Evolutionary conservation across 92 coral and sea anemone genomes (phyloP).

Genomic region (Phenganax marumi): DNA sequence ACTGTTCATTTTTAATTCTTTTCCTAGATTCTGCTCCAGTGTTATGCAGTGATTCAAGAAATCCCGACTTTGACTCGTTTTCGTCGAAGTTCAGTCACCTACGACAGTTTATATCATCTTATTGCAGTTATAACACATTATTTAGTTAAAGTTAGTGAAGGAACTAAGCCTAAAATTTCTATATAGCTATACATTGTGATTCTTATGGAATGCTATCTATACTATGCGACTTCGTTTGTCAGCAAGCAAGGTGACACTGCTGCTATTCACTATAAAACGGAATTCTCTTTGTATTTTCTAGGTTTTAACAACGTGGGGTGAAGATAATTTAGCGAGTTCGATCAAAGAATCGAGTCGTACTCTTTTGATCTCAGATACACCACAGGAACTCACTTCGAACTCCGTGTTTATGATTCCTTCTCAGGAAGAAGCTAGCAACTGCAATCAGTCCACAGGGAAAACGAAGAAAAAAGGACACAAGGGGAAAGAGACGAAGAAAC

Average conservation of each 20-base stretch:
- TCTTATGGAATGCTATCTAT: background rate
- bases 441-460: constrained; percentile 74
- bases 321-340: constrained; percentile 69
- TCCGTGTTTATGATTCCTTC: background rate
- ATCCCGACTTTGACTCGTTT: constrained; percentile 87
- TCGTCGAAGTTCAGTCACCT: constrained; percentile 71
- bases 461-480: constrained; percentile 69
- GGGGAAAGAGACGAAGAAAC: constrained; percentile 58
- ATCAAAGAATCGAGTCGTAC: constrained; percentile 83
- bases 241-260: too few relatives aligned
- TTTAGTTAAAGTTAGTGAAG: constrained; percentile 68
- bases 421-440: constrained; percentile 50
- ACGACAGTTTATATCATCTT: constrained; percentile 93
- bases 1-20: background rate
- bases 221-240: too few relatives aligned
- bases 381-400: constrained; percentile 72
- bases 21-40: constrained; percentile 68
- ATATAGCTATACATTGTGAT: background rate
- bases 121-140: constrained; percentile 85
- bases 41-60: constrained; percentile 92
- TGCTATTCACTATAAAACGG: too few relatives aligned
- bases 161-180: background rate
- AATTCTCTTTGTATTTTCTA: constrained; percentile 1
- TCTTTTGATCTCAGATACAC: constrained; percentile 78
- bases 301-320: constrained; percentile 77